Evolutionary conservation across 2,888 invertebrate genomes (phyloP), one percentile per base, ranked within the genome.

Genomic region (Drosophila multiciliata): DNA sequence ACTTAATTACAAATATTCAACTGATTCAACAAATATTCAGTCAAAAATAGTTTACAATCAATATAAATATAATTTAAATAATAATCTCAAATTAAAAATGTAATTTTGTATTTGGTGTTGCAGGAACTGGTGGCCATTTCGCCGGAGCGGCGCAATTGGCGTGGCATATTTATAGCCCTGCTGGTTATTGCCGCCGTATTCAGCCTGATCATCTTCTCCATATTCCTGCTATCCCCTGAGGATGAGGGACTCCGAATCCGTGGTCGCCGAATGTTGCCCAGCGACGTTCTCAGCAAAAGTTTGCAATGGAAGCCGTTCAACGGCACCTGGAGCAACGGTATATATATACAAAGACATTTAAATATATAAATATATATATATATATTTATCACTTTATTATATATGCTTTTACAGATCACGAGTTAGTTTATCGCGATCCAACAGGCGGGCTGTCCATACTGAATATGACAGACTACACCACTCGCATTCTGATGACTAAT

Each of bases 81-180:
- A 4, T 15, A 45, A 45, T 45, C 23, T 7, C 8, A 15, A 12
- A 23, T 23, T 45, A 15, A 45, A 40, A 45, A 15, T 23, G 15
- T 45, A 8, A 23, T 45, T 45, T 45, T 45, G 23, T 45, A 15
- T 23, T 45, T 45, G 20, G 20, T 6, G 9, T 83, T 94, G 6
- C 95, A 98, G 98, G 98, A 98, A 93, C 93, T 98, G 93, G 98
- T 97, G 85, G 97, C 97, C 48, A 95, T 96, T 59, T 96, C 97
- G 17, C 97, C 97, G 5, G 97, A 96, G 77, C 96, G 98, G 92
- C 95, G 98, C 77, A 98, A 99, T 94, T 99, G 98, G 98, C 95
- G 97, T 52, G 98, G 98, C 23, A 98, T 99, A 89, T 96, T 97
- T 85, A 98, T 98, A 82, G 98, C 98, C 0, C 94, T 98, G 75